Conservation (phyloP, 2,888 invertebrate genomes). For the Agrotis puta region DNA sequence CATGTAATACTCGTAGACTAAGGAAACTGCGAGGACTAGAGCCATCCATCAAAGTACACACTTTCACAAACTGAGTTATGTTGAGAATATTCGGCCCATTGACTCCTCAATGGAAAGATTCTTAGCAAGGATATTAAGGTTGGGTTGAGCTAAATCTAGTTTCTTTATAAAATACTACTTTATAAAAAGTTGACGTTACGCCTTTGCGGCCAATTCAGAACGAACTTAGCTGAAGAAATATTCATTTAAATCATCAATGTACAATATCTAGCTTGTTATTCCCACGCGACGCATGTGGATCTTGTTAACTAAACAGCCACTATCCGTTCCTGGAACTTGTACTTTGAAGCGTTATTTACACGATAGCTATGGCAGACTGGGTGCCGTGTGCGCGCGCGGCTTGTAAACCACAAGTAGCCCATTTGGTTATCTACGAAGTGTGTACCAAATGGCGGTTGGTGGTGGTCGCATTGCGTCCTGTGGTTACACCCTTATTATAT, state of each 20-base stretch:
- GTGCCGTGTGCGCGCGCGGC: conserved; percentile 47
- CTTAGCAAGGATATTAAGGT: conserved; percentile 7
- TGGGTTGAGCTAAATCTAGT: conserved; percentile 5
- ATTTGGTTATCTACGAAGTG: conserved; percentile 64
- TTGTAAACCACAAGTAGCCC: conserved; percentile 68
- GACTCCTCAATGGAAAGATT: conserved; percentile 18
- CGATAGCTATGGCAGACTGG: conserved; percentile 23
- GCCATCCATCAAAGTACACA: conserved; percentile 59
- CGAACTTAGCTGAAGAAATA: conserved; percentile 23
- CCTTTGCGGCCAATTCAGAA: background rate
- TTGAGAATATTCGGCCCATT: conserved; percentile 45
- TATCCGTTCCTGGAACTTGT: conserved; percentile 43
- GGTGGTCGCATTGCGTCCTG: conserved; percentile 64
- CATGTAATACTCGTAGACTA: conserved; percentile 44
- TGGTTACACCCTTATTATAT: conserved; percentile 61
- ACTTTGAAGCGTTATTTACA: conserved; percentile 56
- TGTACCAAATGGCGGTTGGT: conserved; percentile 63
- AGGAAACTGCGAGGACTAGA: conserved; percentile 37
- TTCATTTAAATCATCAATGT: conserved; percentile 10
- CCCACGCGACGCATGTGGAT: conserved; percentile 19
- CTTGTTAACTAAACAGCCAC: conserved; percentile 39
- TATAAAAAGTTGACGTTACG: background rate
- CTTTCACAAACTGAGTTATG: conserved; percentile 36
- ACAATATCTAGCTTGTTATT: conserved; percentile 1
- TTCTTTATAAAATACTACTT: conserved; percentile 4